Evolutionary conservation across 2,888 invertebrate species (phyloP), one percentile per base, ranked within the genome.

Genomic region (Perizoma flavofasciatum): DNA sequence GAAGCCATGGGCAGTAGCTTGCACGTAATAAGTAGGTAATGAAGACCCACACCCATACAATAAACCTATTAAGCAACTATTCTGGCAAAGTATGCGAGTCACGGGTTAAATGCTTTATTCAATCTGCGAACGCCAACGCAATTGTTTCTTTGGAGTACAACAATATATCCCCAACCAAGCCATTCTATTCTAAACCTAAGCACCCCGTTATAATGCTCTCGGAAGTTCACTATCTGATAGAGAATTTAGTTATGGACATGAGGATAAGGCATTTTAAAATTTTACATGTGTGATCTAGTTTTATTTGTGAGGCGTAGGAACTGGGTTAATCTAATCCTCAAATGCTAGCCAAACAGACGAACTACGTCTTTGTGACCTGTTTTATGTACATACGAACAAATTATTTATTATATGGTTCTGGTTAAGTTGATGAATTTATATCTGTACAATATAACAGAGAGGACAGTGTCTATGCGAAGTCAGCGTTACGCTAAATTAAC

Each of bases 41-140:
- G 35, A 35, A 35, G 10, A 56, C 47, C 43, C 10, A 40, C 46
- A 45, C n/a, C 41, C 49, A 44, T 39, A 22, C 47, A 52, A 52
- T 45, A 35, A 37, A 35, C 45, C 53, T 53, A 53, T 51, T 60
- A 53, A 54, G 50, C 48, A 58, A 43, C 50, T 49, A 48, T 43
- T 48, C 32, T 40, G 43, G 57, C 43, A 41, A 54, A 57, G 64
- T 60, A 71, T 65, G 60, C 68, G 70, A 80, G 79, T 78, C 85
- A 81, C 77, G 78, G 81, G 83, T 87, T 85, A 88, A 88, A 85
- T 78, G 79, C 71, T 83, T 86, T 81, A 88, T 88, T 86, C 83
- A 88, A 89, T 89, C 80, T 86, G 83, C 82, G 78, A 75, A 81
- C 85, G 76, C 84, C 84, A 75, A 82, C 83, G 81, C 86, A 84